These are phyloP conservation scores for Orcinus orca DNA, from an alignment of 2,113 vertebrate genomes.

Conservation along the genomic window DNA sequence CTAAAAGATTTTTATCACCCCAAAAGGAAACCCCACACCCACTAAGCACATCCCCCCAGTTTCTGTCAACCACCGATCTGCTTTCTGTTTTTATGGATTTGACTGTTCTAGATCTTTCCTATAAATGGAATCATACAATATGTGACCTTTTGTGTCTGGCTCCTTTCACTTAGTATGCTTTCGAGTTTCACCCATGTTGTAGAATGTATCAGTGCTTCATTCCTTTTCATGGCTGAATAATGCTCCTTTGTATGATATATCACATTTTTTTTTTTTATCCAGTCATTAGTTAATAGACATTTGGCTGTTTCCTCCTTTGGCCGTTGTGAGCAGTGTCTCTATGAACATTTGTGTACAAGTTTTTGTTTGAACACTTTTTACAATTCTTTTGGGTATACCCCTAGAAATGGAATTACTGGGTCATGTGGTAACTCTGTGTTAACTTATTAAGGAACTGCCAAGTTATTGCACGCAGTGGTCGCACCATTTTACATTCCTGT, in stretches of 20 bases:
- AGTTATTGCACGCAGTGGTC: background rate
- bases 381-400: background rate
- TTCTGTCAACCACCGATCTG: background rate
- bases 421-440: background rate
- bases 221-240: background rate
- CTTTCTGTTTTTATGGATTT: background rate
- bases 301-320: background rate
- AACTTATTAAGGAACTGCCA: background rate
- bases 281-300: background rate
- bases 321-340: background rate
- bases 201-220: background rate
- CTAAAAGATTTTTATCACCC: background rate
- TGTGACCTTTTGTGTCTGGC: background rate
- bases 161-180: background rate
- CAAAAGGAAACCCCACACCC: background rate
- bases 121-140: background rate
- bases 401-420: background rate
- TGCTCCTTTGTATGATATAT: background rate
- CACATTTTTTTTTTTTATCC: background rate
- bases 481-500: background rate
- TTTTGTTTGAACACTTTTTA: background rate
- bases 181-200: background rate
- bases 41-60: background rate
- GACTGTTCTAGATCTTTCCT: background rate
- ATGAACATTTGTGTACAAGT: background rate